These are phyloP conservation scores for Catocala nupta DNA, from an alignment of 2,888 invertebrate genomes.

Conservation along the genomic window DNA sequence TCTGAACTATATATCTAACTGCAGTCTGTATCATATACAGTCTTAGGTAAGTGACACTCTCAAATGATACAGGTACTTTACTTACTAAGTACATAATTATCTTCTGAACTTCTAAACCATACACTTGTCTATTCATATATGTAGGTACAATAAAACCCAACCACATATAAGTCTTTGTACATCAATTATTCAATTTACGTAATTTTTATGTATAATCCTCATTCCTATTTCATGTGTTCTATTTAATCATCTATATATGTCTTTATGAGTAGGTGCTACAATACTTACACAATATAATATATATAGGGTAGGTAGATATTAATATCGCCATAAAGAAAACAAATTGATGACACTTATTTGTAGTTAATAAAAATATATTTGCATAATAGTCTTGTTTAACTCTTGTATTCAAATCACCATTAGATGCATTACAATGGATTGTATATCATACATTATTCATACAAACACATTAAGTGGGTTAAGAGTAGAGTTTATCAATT, in stretches of 20 bases:
- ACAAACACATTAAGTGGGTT: constrained; percentile 28
- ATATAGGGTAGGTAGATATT: too few relatives aligned
- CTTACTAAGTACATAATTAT: not conserved
- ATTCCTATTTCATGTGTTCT: too few relatives aligned
- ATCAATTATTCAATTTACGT: too few relatives aligned
- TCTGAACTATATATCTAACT: constrained; percentile 20
- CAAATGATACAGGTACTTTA: too few relatives aligned
- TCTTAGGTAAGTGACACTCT: not conserved
- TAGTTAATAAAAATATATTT: constrained; percentile 17
- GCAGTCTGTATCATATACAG: not conserved
- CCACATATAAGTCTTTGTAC: too few relatives aligned
- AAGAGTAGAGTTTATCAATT: constrained; percentile 30
- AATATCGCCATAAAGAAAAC: not conserved
- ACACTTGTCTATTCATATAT: too few relatives aligned
- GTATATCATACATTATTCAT: constrained; percentile 39
- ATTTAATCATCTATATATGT: too few relatives aligned
- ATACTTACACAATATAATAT: too few relatives aligned
- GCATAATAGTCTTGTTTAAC: constrained; percentile 33
- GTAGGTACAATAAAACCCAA: too few relatives aligned
- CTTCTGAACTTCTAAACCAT: too few relatives aligned
- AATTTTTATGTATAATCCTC: too few relatives aligned
- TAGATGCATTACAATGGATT: constrained; percentile 36
- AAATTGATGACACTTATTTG: not conserved
- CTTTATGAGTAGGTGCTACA: too few relatives aligned
- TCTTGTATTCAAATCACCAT: constrained; percentile 36